Evolutionary conservation across 2,113 vertebrate genomes (phyloP).

Genomic region (Amazona vittata): DNA sequence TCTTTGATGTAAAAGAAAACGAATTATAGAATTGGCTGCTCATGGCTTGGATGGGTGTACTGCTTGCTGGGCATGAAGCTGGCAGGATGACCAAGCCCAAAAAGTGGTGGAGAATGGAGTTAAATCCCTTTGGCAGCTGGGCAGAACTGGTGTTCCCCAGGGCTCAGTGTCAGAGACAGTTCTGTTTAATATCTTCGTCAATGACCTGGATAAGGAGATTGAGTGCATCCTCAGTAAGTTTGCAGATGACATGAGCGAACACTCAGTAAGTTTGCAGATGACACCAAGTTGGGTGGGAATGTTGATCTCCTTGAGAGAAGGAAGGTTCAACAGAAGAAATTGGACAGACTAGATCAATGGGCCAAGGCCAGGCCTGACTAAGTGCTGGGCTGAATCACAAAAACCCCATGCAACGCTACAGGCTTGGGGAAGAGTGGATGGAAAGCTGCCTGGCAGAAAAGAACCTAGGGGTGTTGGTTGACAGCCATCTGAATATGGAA

Average conservation of each 20-base stretch:
- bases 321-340: not conserved
- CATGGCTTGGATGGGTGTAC: not conserved
- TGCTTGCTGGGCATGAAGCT: not conserved
- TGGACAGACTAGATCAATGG: not conserved
- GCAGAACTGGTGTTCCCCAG: not conserved
- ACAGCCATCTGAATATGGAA: not conserved
- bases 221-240: not conserved
- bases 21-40: not conserved
- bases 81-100: not conserved
- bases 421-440: not conserved
- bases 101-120: not conserved
- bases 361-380: not conserved
- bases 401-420: not conserved
- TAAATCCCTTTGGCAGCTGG: fast-evolving
- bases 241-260: not conserved
- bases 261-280: not conserved
- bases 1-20: not conserved
- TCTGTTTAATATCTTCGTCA: not conserved
- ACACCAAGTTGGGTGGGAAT: not conserved
- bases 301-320: not conserved
- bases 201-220: not conserved
- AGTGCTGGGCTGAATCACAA: not conserved
- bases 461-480: not conserved
- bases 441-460: not conserved
- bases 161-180: not conserved